A percentile compares a stretch with the other conserved stretches of the same genome.
phyloP scores from a whole-genome alignment of 2,797 vertebrate genomes.

The Sebastes trivittatus region DNA sequence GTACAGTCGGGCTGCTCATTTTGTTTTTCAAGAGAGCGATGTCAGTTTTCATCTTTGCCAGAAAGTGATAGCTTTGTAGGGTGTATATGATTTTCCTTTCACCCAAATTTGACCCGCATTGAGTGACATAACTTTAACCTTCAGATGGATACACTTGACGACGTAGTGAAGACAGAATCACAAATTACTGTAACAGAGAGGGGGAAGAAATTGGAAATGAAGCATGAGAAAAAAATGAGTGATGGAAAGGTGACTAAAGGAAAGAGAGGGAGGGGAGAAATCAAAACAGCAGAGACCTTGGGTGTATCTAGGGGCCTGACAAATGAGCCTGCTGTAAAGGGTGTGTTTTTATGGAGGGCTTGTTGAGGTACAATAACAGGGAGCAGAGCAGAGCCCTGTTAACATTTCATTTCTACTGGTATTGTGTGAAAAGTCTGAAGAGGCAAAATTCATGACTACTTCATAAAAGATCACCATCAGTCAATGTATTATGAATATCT shows the following conservation, averaged over 20 bases:
- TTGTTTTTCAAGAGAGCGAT: slow-evolving; percentile 5
- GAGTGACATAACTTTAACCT: background rate
- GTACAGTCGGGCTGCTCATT: slow-evolving; percentile 3
- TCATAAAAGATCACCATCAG: background rate
- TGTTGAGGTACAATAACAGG: background rate
- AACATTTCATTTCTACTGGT: slow-evolving; percentile 1
- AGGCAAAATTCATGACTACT: background rate
- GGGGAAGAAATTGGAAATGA: background rate
- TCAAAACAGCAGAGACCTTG: slow-evolving; percentile 16
- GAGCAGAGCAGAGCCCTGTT: background rate
- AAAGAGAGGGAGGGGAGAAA: background rate
- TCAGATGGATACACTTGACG: background rate
- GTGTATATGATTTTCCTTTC: background rate
- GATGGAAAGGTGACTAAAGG: background rate
- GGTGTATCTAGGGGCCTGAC: slow-evolving; percentile 27
- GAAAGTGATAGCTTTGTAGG: background rate
- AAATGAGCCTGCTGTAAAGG: slow-evolving; percentile 25
- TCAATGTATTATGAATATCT: background rate
- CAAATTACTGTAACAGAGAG: background rate
- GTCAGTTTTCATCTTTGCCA: slow-evolving; percentile 14
- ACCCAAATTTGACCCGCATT: background rate
- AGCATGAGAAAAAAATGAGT: background rate
- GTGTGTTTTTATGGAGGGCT: background rate
- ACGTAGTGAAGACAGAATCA: background rate
- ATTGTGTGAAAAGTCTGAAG: background rate